Evolutionary conservation across 2,888 invertebrate species (phyloP), one percentile per base, ranked within the genome.

Genomic region (Dioctria linearis): DNA sequence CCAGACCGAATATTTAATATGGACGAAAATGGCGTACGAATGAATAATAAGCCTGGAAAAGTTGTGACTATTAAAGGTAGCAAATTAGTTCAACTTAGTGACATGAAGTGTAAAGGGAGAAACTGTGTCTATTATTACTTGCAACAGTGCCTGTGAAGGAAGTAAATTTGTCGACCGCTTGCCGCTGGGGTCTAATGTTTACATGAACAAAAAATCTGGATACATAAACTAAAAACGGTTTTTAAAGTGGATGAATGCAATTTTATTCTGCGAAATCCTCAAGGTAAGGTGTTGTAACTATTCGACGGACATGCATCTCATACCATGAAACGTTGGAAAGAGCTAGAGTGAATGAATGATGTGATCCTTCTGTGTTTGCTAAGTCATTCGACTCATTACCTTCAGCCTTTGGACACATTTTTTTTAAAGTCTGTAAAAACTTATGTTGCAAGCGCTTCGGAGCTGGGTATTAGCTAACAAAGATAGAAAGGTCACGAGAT

Each of bases 11-110:
- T 89, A 40, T 89, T 83, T 79, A 89, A 89, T 84, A 83, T 86
- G 81, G 87, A 88, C 80, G 87, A 88, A 83, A 86, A 84, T 39
- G 87, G 87, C 3, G 80, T 87, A 4, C 87, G 87, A 79, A 83
- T 87, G 3, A 88, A 88, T 40, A 87, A 87, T 83, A 86, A 85
- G 82, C 85, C 87, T 54, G 85, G 85, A 4, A 85, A 86, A 82
- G 86, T 89, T 54, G 42, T 88, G 43, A 87, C 86, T 11, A 83
- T 13, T 84, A 85, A 83, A 85, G 83, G 80, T 67, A n/a, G n/a
- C n/a, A n/a, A n/a, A n/a, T n/a, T n/a, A n/a, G n/a, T n/a, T n/a
- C n/a, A n/a, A n/a, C n/a, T n/a, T n/a, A n/a, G n/a, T n/a, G n/a
- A n/a, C n/a, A n/a, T n/a, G n/a, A n/a, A n/a, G n/a, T n/a, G n/a